These are phyloP conservation scores for Cassiopea andromeda DNA, from an alignment of 30 jellyfish, hydroid and myxozoan species.

Conservation along the genomic window DNA sequence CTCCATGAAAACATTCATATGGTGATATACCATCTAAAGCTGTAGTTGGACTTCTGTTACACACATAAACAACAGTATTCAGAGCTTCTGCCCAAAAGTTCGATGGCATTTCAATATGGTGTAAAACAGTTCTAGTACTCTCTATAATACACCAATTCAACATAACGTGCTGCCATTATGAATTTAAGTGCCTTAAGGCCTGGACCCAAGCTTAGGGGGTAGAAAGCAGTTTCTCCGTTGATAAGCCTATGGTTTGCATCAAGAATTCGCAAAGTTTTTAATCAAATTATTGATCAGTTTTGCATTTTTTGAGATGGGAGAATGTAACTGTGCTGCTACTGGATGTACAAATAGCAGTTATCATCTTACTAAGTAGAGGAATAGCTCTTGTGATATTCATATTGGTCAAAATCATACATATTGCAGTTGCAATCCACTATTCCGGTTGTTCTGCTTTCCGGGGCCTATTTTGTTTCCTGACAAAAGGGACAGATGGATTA, in stretches of 20 bases:
- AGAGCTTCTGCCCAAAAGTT: too few relatives aligned
- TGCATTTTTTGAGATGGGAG: neutral
- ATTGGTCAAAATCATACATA: conserved; percentile 4
- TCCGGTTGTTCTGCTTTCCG: conserved; percentile 12
- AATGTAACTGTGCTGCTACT: too few relatives aligned
- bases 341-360: too few relatives aligned
- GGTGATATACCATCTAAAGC: conserved; percentile 53
- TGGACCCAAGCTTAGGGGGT: neutral
- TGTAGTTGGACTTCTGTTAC: too few relatives aligned
- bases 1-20: conserved; percentile 32
- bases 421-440: conserved; percentile 3
- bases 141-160: neutral
- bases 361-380: conserved; percentile 3
- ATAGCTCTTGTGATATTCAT: conserved; percentile 4
- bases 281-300: neutral
- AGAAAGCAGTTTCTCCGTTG: neutral
- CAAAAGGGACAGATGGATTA: neutral
- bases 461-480: neutral
- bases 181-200: neutral
- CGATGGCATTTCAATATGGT: too few relatives aligned
- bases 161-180: too few relatives aligned
- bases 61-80: too few relatives aligned
- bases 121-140: too few relatives aligned
- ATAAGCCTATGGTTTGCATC: neutral
- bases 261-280: neutral